Percentiles rank a stretch among this genome's conserved stretches.
phyloP scores from a whole-genome alignment of 1,140 invertebrate species.

The Drusus annulatus region DNA sequence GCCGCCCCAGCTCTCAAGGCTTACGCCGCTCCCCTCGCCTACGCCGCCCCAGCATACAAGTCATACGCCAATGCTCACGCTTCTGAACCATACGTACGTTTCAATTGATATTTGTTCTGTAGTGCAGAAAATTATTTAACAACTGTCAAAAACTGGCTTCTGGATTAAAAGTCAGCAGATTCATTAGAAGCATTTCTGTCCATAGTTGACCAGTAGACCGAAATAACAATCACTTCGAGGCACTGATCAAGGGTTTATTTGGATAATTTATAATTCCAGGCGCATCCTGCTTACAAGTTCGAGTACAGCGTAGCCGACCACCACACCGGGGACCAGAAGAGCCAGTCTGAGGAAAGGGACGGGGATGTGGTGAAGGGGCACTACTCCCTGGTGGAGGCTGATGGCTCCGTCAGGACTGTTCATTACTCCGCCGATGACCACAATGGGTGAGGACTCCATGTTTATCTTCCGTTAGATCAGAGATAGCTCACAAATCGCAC shows the following conservation, averaged over 20 bases:
- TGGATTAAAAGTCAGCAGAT: neutral
- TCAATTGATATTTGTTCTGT: neutral
- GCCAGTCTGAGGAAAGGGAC: constrained; percentile 65
- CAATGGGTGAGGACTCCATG: constrained; percentile 62
- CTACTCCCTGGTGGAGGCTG: constrained; percentile 67
- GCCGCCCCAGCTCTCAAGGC: constrained; percentile 41
- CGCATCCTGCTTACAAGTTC: constrained; percentile 67
- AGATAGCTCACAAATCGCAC: too few species aligned
- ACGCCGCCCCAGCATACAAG: constrained; percentile 62
- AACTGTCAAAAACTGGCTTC: neutral
- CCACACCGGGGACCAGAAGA: constrained; percentile 67
- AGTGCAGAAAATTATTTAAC: neutral
- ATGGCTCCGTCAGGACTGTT: constrained; percentile 67
- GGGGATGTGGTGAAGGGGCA: constrained; percentile 67
- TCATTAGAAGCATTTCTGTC: neutral
- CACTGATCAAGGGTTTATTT: too few species aligned
- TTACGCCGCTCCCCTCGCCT: constrained; percentile 6
- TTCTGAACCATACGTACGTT: constrained; percentile 52
- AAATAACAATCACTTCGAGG: too few species aligned
- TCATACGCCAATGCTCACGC: constrained; percentile 55
- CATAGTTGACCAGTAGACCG: neutral
- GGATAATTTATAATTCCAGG: constrained; percentile 17
- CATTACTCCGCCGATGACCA: constrained; percentile 69
- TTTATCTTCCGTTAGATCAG: too few species aligned
- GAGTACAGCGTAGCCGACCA: constrained; percentile 66